Evolutionary conservation across 2,888 invertebrate species (phyloP).

Genomic region (Melinaea menophilus): DNA sequence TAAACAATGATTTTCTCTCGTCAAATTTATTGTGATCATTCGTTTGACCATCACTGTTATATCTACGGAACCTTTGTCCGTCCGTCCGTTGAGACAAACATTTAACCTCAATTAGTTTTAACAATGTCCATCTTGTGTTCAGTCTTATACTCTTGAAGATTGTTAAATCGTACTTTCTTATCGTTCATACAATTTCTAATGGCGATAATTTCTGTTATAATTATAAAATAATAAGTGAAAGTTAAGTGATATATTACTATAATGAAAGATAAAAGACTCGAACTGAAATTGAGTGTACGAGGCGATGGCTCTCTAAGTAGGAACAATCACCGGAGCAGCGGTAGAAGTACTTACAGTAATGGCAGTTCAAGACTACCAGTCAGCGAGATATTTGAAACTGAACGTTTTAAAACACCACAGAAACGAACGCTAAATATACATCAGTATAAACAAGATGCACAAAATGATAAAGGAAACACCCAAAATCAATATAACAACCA

Average conservation of each 20-base stretch:
- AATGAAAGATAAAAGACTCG: conserved; percentile 72
- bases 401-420: conserved; percentile 63
- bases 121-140: conserved; percentile 59
- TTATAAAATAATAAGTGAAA: conserved; percentile 14
- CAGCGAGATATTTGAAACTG: conserved; percentile 68
- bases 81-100: conserved; percentile 56
- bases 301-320: conserved; percentile 69
- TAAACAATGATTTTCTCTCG: conserved; percentile 46
- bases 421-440: conserved; percentile 63
- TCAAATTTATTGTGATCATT: conserved; percentile 50
- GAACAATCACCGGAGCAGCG: conserved; percentile 62
- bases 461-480: conserved; percentile 37
- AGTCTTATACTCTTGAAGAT: conserved; percentile 57
- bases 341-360: conserved; percentile 59
- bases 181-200: conserved; percentile 24
- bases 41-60: conserved; percentile 41
- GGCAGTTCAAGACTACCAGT: conserved; percentile 56
- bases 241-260: conserved; percentile 37
- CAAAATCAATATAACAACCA: conserved; percentile 48
- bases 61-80: conserved; percentile 60
- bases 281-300: conserved; percentile 70
- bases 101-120: conserved; percentile 64
- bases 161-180: conserved; percentile 60
- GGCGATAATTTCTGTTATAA: conserved; percentile 3
- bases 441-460: conserved; percentile 58